Percentiles rank a stretch among this genome's conserved stretches.
Conservation (phyloP, 1,140 invertebrate species). For the Atta colombica region DNA sequence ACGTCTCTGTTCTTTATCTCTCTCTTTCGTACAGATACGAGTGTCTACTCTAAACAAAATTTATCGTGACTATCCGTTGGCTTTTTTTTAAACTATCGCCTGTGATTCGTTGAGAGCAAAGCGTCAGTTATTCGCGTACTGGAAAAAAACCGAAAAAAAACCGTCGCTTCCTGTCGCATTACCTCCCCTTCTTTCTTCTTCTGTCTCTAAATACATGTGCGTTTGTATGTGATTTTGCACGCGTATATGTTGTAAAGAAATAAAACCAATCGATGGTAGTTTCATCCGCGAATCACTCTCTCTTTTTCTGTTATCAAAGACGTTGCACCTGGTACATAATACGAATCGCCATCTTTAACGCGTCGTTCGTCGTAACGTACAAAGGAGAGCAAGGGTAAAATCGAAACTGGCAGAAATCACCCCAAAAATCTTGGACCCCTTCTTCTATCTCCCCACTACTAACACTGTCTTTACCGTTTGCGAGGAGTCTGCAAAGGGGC, state of each 20-base stretch:
- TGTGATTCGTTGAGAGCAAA: slow-evolving; percentile 37
- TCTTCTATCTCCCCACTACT: slow-evolving; percentile 43
- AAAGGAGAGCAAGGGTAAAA: slow-evolving; percentile 73
- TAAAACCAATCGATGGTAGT: slow-evolving; percentile 43
- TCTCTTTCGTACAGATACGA: neutral
- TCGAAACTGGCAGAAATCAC: slow-evolving; percentile 75
- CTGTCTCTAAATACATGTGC: slow-evolving; percentile 1
- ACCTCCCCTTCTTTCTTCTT: neutral
- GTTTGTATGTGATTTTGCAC: slow-evolving; percentile 3
- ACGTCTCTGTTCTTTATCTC: neutral
- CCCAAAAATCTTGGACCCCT: slow-evolving; percentile 75
- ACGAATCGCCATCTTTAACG: slow-evolving; percentile 43
- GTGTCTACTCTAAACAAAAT: slow-evolving; percentile 20
- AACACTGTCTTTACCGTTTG: slow-evolving; percentile 18
- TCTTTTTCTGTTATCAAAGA: slow-evolving; percentile 44
- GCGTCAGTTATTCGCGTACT: slow-evolving; percentile 39
- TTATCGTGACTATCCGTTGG: slow-evolving; percentile 28
- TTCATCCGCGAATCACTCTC: slow-evolving; percentile 7
- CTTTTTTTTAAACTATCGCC: slow-evolving; percentile 34
- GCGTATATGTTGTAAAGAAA: neutral
- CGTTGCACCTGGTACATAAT: slow-evolving; percentile 51
- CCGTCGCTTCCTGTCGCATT: slow-evolving; percentile 40
- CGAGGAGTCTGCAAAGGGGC: neutral
- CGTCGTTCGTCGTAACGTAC: slow-evolving; percentile 35
- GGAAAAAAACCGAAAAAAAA: slow-evolving; percentile 45